phyloP scores from a whole-genome alignment of 1,140 invertebrate species.

The Nymphalis io region DNA sequence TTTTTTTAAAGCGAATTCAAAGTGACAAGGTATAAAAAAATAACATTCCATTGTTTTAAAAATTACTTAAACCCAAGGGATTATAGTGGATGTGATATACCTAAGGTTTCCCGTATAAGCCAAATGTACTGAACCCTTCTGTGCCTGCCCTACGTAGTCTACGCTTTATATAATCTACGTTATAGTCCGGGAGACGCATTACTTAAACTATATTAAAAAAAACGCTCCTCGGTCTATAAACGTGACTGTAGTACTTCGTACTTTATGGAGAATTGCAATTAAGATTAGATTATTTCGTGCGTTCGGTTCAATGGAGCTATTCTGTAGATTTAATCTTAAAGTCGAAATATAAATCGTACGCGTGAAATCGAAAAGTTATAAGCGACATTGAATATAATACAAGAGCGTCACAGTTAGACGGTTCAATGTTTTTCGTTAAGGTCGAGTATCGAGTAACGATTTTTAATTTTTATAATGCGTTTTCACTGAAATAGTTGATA shows the following conservation, averaged over 20 bases:
- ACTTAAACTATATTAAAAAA: background rate
- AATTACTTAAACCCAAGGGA: constrained; percentile 51
- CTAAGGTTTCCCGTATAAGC: constrained; percentile 73
- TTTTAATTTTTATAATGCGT: too few species aligned
- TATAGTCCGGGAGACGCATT: constrained; percentile 9
- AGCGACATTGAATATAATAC: background rate
- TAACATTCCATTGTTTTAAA: constrained; percentile 62
- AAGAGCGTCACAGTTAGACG: too few species aligned
- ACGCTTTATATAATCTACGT: constrained; percentile 49
- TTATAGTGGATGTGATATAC: constrained; percentile 73
- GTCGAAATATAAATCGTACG: too few species aligned
- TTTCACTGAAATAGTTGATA: too few species aligned
- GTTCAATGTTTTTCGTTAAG: too few species aligned
- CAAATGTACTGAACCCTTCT: constrained; percentile 80
- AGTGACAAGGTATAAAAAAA: constrained; percentile 1
- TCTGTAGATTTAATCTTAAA: too few species aligned
- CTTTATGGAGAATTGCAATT: constrained; percentile 8
- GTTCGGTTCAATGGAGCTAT: background rate
- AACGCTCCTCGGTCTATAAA: constrained; percentile 8
- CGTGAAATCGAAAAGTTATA: background rate
- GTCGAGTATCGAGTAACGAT: too few species aligned
- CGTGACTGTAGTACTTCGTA: constrained; percentile 19
- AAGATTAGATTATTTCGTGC: background rate
- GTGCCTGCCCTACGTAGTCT: constrained; percentile 76
- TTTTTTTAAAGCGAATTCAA: constrained; percentile 7